phyloP scores from a whole-genome alignment of 2,888 invertebrate genomes.

The Amiota mariae region DNA sequence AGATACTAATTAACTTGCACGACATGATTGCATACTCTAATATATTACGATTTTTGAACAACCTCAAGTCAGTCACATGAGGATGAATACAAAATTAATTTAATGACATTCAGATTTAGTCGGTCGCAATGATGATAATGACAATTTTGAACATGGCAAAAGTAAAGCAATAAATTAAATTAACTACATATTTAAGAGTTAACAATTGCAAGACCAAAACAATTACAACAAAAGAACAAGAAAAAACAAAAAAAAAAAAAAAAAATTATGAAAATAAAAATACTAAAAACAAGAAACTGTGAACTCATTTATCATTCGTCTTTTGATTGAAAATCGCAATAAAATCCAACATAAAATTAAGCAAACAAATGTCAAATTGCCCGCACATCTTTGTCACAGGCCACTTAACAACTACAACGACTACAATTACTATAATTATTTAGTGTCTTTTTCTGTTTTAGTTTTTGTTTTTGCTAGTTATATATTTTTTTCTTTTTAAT shows the following conservation, averaged over 20 bases:
- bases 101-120: too few species aligned
- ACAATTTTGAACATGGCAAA: too few species aligned
- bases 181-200: background rate
- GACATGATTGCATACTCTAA: too few species aligned
- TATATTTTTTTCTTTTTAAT: too few species aligned
- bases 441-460: background rate
- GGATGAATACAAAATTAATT: too few species aligned
- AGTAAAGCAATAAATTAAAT: constrained; percentile 28
- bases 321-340: constrained; percentile 20
- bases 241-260: constrained; percentile 27
- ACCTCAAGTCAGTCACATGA: too few species aligned
- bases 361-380: constrained; percentile 25
- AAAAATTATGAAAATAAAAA: constrained; percentile 52
- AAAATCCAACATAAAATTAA: constrained; percentile 14
- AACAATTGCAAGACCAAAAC: constrained; percentile 43
- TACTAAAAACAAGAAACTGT: constrained; percentile 57
- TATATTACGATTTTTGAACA: too few species aligned
- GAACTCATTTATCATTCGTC: constrained; percentile 58
- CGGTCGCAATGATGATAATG: too few species aligned
- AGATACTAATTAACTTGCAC: too few species aligned
- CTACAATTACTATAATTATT: constrained; percentile 26
- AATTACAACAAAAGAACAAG: constrained; percentile 8
- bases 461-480: constrained; percentile 1
- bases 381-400: constrained; percentile 15
- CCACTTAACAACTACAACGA: background rate